Base-by-base conservation (phyloP, 2,888 invertebrate species). In the Drosophila peninsularis region DNA sequence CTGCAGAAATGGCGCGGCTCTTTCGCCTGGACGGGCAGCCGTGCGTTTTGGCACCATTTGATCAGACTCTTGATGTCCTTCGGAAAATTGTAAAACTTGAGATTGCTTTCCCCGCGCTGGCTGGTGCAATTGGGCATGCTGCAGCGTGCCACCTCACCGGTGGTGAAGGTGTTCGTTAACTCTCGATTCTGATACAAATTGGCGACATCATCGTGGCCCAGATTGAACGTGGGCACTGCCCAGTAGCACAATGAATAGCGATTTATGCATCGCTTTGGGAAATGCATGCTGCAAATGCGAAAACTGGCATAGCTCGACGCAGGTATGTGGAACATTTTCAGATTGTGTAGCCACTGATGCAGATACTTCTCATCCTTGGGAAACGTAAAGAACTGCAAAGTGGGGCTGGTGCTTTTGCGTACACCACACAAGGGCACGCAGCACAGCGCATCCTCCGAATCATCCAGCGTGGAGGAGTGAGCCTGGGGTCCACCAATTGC, bases 121-220 rank as follows among this genome's bases (percentile, higher is more conserved):
- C 90, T 91, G 9, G 78, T 79, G 56, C 90, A 91, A 21, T 90
- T 89, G 0, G 91, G 90, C 91, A 91, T 91, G 64, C 91, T 90
- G 64, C 90, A 91, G n/a, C 90, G 90, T 0, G 91, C 90, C 53
- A 89, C 80, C 45, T 91, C 91, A 24, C 91, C 91, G 11, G 79
- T 80, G 32, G 90, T 90, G 36, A 91, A 90, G 5, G 90, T 89
- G 27, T 90, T 91, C 21, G 90, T 91, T 11, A 90, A 79, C 45
- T 91, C 90, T 3, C 90, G 84, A 78, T 91, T 91, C 67, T 91
- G 91, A 82, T 90, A 91, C 44, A 91, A 75, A 78, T 91, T 91
- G 19, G 91, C 90, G 0, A 91, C 90, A 77, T 91, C 91, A 36
- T 91, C 90, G 41, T 91, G 90, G 0, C 90, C 90, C 54, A 91